These are phyloP conservation scores for Oplegnathus fasciatus DNA, from an alignment of 2,113 vertebrate genomes.

Conservation along the genomic window DNA sequence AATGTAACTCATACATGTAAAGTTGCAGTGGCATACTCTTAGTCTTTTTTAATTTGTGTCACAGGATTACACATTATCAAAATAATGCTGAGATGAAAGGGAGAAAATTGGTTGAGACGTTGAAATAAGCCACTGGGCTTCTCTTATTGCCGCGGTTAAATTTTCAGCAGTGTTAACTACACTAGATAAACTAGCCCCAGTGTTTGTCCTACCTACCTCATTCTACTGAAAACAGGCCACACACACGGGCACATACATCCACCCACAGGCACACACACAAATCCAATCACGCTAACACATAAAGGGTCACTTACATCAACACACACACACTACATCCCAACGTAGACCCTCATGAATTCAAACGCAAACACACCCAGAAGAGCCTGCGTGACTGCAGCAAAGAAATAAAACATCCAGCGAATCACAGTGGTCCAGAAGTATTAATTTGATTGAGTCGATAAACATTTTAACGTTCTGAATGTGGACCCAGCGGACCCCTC, in stretches of 20 bases:
- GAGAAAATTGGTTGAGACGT: slow-evolving; percentile 52
- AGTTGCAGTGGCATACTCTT: slow-evolving; percentile 6
- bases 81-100: slow-evolving; percentile 45
- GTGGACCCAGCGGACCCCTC: slow-evolving; percentile 40
- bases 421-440: slow-evolving; percentile 57
- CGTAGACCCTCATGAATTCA: slow-evolving; percentile 26
- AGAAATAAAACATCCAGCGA: slow-evolving; percentile 61
- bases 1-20: background rate
- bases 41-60: slow-evolving; percentile 33
- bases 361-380: slow-evolving; percentile 39
- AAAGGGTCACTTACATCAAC: slow-evolving; percentile 42
- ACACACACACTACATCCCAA: background rate
- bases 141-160: slow-evolving; percentile 42
- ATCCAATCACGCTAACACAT: slow-evolving; percentile 20
- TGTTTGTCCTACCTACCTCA: slow-evolving; percentile 57
- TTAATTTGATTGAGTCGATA: slow-evolving; percentile 74
- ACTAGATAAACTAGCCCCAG: slow-evolving; percentile 58
- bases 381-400: slow-evolving; percentile 32
- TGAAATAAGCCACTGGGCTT: slow-evolving; percentile 53
- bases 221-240: slow-evolving; percentile 46
- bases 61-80: slow-evolving; percentile 27
- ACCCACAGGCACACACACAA: background rate
- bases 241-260: background rate
- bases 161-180: slow-evolving; percentile 52
- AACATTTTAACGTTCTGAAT: slow-evolving; percentile 54